Evolutionary conservation across 2,888 invertebrate genomes (phyloP).

Genomic region (Oligia fasciuncula): DNA sequence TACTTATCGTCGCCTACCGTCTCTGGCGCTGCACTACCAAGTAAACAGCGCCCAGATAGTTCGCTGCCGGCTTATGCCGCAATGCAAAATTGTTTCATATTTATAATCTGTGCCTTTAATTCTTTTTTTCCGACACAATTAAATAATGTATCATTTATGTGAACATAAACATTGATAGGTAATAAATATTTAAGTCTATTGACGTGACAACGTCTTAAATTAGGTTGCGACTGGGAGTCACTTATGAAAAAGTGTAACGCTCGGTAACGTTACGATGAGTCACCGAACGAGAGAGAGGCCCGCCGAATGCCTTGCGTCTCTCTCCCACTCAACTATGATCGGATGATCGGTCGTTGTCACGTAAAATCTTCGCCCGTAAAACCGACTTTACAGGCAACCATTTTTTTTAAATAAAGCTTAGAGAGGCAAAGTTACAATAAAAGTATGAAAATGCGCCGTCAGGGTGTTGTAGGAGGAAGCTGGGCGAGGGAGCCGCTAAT

Average conservation of each 20-base stretch:
- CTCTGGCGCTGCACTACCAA: constrained; percentile 64
- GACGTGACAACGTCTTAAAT: too few relatives aligned
- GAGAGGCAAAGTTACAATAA: constrained; percentile 72
- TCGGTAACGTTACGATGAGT: too few relatives aligned
- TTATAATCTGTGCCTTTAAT: constrained; percentile 33
- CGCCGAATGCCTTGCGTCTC: too few relatives aligned
- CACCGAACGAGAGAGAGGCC: too few relatives aligned
- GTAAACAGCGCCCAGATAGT: constrained; percentile 64
- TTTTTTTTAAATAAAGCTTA: constrained; percentile 35
- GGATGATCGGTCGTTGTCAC: too few relatives aligned
- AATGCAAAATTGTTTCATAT: constrained; percentile 52
- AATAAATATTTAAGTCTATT: constrained; percentile 24
- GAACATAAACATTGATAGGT: constrained; percentile 1
- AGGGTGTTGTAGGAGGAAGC: constrained; percentile 59
- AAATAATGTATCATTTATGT: not conserved
- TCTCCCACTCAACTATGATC: too few relatives aligned
- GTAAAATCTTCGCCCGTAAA: too few relatives aligned
- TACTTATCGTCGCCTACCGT: constrained; percentile 74
- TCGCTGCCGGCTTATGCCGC: constrained; percentile 46
- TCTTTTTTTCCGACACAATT: not conserved
- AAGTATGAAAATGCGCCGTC: constrained; percentile 77
- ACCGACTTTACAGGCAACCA: too few relatives aligned
- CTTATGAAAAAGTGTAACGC: too few relatives aligned
- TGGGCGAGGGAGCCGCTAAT: constrained; percentile 76
- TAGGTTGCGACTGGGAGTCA: too few relatives aligned